These are phyloP conservation scores for Apistogramma diplotaenia DNA, from an alignment of 2,113 vertebrate genomes.

Conservation along the genomic window DNA sequence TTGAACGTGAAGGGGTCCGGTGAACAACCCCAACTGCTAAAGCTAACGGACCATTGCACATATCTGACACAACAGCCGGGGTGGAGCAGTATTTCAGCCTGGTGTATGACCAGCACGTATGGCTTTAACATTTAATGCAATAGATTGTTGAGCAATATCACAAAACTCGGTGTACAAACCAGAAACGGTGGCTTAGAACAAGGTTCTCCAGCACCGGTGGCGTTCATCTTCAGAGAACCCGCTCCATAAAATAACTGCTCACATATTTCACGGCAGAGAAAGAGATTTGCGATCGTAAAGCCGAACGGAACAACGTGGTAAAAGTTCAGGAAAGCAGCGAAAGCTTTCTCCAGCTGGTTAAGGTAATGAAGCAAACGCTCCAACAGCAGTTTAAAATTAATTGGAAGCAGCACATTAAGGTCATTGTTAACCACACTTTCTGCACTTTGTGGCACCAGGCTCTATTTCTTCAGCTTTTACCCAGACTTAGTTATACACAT, in stretches of 20 bases:
- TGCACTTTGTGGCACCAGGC: slow-evolving; percentile 14
- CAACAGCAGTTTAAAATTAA: slow-evolving; percentile 30
- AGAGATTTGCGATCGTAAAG: background rate
- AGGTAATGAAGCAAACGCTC: slow-evolving; percentile 17
- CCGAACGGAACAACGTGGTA: background rate
- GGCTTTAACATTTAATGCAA: background rate
- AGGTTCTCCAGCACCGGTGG: background rate
- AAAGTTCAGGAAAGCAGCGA: slow-evolving; percentile 1
- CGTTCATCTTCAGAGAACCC: background rate
- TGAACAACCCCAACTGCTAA: too few species aligned
- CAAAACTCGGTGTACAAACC: too few species aligned
- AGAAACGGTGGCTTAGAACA: background rate
- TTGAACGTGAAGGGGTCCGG: too few species aligned
- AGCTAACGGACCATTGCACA: too few species aligned
- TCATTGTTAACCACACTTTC: slow-evolving; percentile 28
- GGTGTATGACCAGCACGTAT: background rate
- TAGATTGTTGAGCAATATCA: background rate
- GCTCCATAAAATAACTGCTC: background rate
- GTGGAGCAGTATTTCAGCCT: background rate
- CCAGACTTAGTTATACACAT: background rate
- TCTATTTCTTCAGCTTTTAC: slow-evolving; percentile 13
- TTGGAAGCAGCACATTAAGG: slow-evolving; percentile 29
- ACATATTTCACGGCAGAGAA: background rate
- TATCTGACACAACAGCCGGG: too few species aligned
- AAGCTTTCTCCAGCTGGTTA: slow-evolving; percentile 10